Evolutionary conservation across 1,140 invertebrate species (phyloP).

Genomic region (Eupristina koningsbergeri): DNA sequence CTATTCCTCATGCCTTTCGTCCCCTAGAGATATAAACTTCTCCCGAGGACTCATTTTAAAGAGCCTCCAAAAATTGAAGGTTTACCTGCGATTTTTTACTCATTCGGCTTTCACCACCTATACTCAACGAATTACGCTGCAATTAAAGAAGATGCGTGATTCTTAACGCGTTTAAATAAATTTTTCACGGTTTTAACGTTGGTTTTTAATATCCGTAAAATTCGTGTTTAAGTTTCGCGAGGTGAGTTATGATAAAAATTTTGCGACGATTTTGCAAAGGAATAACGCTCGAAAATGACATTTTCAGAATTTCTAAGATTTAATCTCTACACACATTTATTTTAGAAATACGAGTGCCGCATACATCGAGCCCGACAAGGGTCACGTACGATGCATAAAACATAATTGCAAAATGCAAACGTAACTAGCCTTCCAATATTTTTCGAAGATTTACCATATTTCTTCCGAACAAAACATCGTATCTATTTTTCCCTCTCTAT

Average conservation of each 20-base stretch:
- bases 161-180: no score
- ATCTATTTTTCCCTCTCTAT: no score
- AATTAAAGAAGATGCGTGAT: no score
- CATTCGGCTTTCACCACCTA: no score
- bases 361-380: not conserved
- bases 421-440: not conserved
- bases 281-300: not conserved
- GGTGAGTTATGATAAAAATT: not conserved
- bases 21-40: constrained; percentile 10
- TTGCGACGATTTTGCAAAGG: not conserved
- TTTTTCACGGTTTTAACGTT: no score
- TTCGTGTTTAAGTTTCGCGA: not conserved
- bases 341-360: not conserved
- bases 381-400: not conserved
- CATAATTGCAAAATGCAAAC: not conserved
- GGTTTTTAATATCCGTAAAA: not conserved
- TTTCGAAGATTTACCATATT: not conserved
- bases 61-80: not conserved
- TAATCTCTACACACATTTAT: not conserved
- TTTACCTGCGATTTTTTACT: not conserved
- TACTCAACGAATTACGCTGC: no score
- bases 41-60: constrained; percentile 35
- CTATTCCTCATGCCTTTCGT: not conserved
- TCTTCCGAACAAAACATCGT: no score
- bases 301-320: not conserved